phyloP scores from a whole-genome alignment of 2,113 vertebrate genomes.

The Erythrolamprus reginae region DNA sequence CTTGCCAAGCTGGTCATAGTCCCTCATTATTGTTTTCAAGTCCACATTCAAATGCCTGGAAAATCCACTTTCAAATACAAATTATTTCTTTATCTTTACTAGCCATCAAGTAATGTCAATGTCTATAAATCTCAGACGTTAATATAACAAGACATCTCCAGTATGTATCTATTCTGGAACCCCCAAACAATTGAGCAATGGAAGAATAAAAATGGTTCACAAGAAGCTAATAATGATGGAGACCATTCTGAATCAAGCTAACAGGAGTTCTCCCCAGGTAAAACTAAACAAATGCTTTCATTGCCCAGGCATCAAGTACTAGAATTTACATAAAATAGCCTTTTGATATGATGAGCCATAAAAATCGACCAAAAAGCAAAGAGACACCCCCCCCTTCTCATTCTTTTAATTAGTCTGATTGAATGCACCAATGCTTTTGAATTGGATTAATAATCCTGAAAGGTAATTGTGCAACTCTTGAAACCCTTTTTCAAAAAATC shows the following conservation, averaged over 20 bases:
- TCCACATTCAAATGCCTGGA: too few relatives aligned
- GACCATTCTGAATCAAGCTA: not conserved
- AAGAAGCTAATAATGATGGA: not conserved
- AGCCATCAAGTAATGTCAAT: not conserved
- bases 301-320: conserved; percentile 21
- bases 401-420: conserved; percentile 61
- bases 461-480: conserved; percentile 57
- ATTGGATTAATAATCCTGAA: conserved; percentile 54
- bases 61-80: not conserved
- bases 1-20: too few relatives aligned
- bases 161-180: not conserved
- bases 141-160: not conserved
- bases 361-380: conserved; percentile 44
- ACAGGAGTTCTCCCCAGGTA: not conserved
- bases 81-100: not conserved
- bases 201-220: not conserved
- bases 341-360: conserved; percentile 35
- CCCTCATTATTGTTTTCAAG: too few relatives aligned
- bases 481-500: conserved; percentile 55
- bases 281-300: not conserved
- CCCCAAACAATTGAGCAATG: not conserved
- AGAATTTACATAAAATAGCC: conserved; percentile 30
- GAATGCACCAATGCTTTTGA: conserved; percentile 50
- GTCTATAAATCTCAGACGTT: not conserved
- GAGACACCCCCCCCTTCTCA: conserved; percentile 41